A percentile compares a stretch with the other conserved stretches of the same genome.
phyloP scores from a whole-genome alignment of 2,797 vertebrate genomes.

The Poecilia velifera region DNA sequence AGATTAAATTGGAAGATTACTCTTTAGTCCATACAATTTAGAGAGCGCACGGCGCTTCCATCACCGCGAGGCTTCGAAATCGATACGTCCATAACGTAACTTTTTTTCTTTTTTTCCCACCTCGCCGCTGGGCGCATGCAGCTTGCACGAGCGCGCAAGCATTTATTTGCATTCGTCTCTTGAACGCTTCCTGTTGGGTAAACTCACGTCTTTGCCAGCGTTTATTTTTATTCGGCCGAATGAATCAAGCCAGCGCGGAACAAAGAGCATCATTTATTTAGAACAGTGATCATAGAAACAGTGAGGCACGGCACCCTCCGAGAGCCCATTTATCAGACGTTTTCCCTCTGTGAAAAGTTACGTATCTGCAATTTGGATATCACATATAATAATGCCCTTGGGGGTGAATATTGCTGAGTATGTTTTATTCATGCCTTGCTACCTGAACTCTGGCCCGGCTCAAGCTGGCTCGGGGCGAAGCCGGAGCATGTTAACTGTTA shows the following conservation, averaged over 20 bases:
- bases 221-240: constrained; percentile 39
- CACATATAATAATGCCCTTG: constrained; percentile 23
- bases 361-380: constrained; percentile 26
- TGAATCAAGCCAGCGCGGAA: constrained; percentile 34
- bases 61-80: constrained; percentile 60
- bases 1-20: constrained; percentile 74
- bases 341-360: not conserved
- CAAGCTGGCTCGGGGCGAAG: constrained; percentile 44
- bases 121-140: constrained; percentile 16
- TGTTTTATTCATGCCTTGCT: constrained; percentile 61
- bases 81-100: constrained; percentile 70
- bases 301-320: constrained; percentile 14
- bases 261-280: constrained; percentile 24
- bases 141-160: not conserved
- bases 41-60: constrained; percentile 62
- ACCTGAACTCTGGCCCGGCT: constrained; percentile 58
- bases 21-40: constrained; percentile 70
- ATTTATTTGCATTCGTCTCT: constrained; percentile 6
- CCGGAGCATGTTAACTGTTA: constrained; percentile 58
- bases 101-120: constrained; percentile 47
- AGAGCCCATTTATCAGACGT: constrained; percentile 24
- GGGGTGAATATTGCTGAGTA: constrained; percentile 17
- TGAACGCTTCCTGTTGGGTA: constrained; percentile 1
- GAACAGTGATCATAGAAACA: constrained; percentile 26
- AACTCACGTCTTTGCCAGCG: constrained; percentile 11